These are phyloP conservation scores for Caenorhabditis macrosperma DNA, from an alignment of 2,888 invertebrate genomes.

Conservation along the genomic window DNA sequence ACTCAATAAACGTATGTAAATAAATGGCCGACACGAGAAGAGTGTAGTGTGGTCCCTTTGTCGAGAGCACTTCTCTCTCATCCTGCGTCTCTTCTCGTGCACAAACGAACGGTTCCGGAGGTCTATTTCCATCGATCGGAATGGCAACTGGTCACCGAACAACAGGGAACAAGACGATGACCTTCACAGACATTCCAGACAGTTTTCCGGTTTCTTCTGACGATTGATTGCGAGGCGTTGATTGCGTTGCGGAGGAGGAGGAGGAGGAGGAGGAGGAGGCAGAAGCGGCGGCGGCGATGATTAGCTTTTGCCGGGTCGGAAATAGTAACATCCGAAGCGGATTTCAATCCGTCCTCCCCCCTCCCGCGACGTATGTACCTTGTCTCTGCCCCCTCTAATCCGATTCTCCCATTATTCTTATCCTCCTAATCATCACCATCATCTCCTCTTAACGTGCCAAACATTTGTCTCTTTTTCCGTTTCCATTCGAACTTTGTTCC, in stretches of 20 bases:
- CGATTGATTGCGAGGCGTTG: background rate
- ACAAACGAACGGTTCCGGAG: too few species aligned
- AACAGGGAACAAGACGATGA: background rate
- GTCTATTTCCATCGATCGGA: too few species aligned
- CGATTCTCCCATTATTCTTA: background rate
- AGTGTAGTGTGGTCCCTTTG: background rate
- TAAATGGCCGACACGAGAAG: background rate
- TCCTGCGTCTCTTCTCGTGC: background rate
- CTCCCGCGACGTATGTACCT: background rate
- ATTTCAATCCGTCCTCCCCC: background rate
- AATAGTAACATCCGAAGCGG: background rate
- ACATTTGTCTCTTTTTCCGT: background rate
- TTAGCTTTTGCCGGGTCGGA: background rate
- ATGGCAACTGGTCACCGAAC: too few species aligned
- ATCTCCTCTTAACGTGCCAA: background rate
- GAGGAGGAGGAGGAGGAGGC: background rate
- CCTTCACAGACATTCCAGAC: slow-evolving; percentile 14
- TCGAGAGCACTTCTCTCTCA: background rate
- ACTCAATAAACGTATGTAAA: slow-evolving; percentile 19
- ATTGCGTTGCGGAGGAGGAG: background rate
- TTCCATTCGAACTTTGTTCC: slow-evolving; percentile 14
- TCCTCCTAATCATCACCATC: slow-evolving; percentile 1
- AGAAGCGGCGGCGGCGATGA: background rate
- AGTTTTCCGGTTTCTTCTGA: slow-evolving; percentile 6
- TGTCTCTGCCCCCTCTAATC: background rate